These are phyloP conservation scores for Acrossocheilus wenchowensis DNA, from an alignment of 2,797 vertebrate genomes.

Conservation along the genomic window DNA sequence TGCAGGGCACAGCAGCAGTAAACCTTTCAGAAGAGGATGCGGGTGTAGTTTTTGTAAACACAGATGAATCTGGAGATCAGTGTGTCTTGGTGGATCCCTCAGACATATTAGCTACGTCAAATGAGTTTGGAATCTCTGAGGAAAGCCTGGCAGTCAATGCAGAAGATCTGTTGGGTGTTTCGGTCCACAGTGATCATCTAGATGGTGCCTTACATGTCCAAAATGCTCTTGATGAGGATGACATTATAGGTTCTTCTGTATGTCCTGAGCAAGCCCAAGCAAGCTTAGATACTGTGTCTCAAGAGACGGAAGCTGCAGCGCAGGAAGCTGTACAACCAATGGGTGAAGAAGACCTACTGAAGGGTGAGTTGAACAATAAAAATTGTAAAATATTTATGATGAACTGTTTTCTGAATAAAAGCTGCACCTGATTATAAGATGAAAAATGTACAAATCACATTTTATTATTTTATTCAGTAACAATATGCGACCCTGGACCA, in stretches of 20 bases:
- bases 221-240: constrained; percentile 4
- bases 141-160: constrained; percentile 12
- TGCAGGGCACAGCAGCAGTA: not conserved
- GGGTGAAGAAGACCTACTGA: not conserved
- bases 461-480: not conserved
- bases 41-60: not conserved
- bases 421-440: not conserved
- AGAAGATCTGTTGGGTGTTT: constrained; percentile 23
- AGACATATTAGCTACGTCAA: not conserved
- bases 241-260: not conserved
- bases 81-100: not conserved
- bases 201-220: constrained; percentile 19
- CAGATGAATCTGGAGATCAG: constrained; percentile 6
- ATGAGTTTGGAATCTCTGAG: not conserved
- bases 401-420: not conserved
- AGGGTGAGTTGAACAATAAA: constrained; percentile 48
- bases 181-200: constrained; percentile 10
- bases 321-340: not conserved
- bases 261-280: constrained; percentile 5
- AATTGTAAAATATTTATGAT: not conserved
- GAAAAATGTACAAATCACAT: not conserved
- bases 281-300: not conserved
- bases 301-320: not conserved
- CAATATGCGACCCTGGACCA: not conserved
- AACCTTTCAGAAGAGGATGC: not conserved